Base-by-base conservation (phyloP, 2,797 vertebrate species). In the Hemitrygon akajei region DNA sequence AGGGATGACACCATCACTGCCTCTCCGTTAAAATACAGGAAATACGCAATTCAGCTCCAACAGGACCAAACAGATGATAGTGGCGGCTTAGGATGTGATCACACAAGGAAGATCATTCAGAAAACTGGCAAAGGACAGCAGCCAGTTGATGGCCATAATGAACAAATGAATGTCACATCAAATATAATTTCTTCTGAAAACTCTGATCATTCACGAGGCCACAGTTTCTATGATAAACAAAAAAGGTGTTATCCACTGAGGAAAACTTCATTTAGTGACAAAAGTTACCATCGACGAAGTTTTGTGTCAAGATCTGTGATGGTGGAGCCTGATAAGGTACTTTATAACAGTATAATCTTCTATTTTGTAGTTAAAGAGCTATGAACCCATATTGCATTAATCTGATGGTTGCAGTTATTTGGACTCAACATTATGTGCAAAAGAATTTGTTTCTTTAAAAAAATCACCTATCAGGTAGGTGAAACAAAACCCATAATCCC, bases 101-200 rank as follows among this genome's bases (percentile, higher is more conserved):
- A n/a, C 14, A 60, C 16, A 0, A 58, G 60, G 30, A 34, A 63
- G n/a, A 87, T 63, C 14, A n/a, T 30, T n/a, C 4, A 60, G 58
- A 63, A 63, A 60, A 63, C 58, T 2, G 27, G 27, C 58, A 87
- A 63, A 87, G 58, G 60, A 87, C 30, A 18, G 56, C 14, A n/a
- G 56, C 27, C 84, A 63, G 84, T 58, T 58, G 58, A 60, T 86
- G 12, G 4, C 10, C 3, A 47, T 58, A 60, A 14, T 86, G 56
- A 63, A 87, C 56, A 87, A 87, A 60, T 87, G 84, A 87, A 87
- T 87, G 58, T 9, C 58, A 87, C 30, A 30, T n/a, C 84, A 87
- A 60, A 87, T 63, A 63, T 27, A 22, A 27, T 58, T 84, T 27
- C 47, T 84, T 84, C 58, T n/a, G 30, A 18, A n/a, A 60, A 63